Evolutionary conservation across 2,113 vertebrate species (phyloP), one percentile per base, ranked within the genome.

Genomic region (Oceanites oceanicus): DNA sequence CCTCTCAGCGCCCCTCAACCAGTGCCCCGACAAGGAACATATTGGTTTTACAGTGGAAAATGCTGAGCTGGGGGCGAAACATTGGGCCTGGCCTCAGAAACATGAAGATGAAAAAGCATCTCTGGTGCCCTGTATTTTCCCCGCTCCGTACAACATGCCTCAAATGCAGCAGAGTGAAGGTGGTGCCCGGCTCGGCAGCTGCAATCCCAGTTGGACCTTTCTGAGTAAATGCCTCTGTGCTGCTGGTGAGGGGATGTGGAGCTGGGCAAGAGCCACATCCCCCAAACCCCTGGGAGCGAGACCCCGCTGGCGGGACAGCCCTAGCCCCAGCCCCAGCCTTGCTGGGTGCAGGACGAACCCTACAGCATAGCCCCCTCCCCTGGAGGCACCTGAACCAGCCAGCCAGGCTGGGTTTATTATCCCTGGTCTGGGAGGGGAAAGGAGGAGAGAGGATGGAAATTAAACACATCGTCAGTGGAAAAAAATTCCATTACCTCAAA

Each of bases 151-250:
- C 13, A 38, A 21, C 10, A 4, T 5, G 7, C 22, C 49, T 81
- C 74, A 40, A 30, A 52, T 0, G 5, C 22, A 34, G 34, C 53
- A 82, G 53, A 81, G 30, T 29, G 63, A 52, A 25, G 42, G 30
- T 8, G 61, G 32, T 70, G 49, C 21, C 30, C 20, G 5, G 19
- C 17, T 58, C 0, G 0, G 5, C 2, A 7, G 27, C n/a, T 63
- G 40, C 36, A 34, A 66, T 62, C 30, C 47, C 72, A 23, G 3
- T 6, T 72, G 55, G 16, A 32, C 2, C 15, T 70, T 85, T 78
- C 40, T 62, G 9, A 45, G 20, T 50, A 77, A 70, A 56, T 13
- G 7, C 17, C 20, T 38, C 38, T 30, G 82, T 4, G 29, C 55
- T 71, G 61, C 34, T 58, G 56, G 15, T 4, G 19, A 52, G 38